Conservation (phyloP, 1,140 invertebrate genomes). For the Zaprionus ghesquierei region DNA sequence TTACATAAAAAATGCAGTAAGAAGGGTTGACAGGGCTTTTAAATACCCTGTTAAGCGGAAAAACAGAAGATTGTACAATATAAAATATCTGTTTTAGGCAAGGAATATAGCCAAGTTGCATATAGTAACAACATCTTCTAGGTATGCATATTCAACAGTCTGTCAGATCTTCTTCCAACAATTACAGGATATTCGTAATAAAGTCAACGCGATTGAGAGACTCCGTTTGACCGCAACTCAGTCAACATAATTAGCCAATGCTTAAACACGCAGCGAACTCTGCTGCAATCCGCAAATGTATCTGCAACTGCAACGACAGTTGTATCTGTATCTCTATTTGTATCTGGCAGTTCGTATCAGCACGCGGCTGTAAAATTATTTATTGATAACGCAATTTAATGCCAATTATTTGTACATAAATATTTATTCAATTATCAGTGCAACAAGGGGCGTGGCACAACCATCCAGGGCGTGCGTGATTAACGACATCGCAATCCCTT, state of each 20-base stretch:
- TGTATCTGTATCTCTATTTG: conserved; percentile 8
- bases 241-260: conserved; percentile 71
- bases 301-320: conserved; percentile 21
- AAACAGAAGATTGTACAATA: no score
- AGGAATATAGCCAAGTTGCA: no score
- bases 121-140: no score
- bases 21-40: conserved; percentile 16
- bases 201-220: conserved; percentile 20
- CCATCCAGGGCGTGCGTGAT: conserved; percentile 36
- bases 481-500: conserved; percentile 35
- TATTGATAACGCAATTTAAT: conserved; percentile 81
- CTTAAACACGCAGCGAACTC: conserved; percentile 29
- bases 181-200: conserved; percentile 33
- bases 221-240: conserved; percentile 48
- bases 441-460: conserved; percentile 32
- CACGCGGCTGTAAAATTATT: conserved; percentile 72
- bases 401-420: conserved; percentile 78
- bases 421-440: conserved; percentile 72
- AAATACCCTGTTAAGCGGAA: conserved; percentile 45
- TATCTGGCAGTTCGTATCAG: conserved; percentile 27
- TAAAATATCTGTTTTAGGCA: no score
- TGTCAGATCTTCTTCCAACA: no score
- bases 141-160: no score
- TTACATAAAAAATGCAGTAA: conserved; percentile 43
- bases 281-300: conserved; percentile 9